Evolutionary conservation across 2,113 vertebrate genomes (phyloP), one percentile per base, ranked within the genome.

Genomic region (Scophthalmus maximus): DNA sequence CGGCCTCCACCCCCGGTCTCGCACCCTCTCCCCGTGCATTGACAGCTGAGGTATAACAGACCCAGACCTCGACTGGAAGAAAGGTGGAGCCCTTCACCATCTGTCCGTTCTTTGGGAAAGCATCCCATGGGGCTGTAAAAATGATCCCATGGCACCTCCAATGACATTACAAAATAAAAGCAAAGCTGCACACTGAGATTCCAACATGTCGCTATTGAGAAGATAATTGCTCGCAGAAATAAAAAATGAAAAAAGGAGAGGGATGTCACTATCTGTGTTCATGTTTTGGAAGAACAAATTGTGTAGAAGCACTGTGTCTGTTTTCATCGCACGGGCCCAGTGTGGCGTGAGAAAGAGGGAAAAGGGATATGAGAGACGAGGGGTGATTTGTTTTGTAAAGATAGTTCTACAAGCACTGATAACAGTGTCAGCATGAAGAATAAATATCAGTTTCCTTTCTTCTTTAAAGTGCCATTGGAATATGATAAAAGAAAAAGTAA

Each of bases 201-300:
- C 58, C 36, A 74, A 52, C 61, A 66, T 59, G 42, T 52, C 69
- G 55, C 44, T 69, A 70, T 76, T 67, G 71, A 73, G 52, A 78
- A 67, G 59, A 55, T 73, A 67, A 82, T 65, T 73, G 32, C 10
- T 78, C 73, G 44, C 64, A 29, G 11, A 5, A 14, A 57, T 78
- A 40, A 30, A 2, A 23, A 23, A n/a, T n/a, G n/a, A n/a, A n/a
- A n/a, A n/a, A n/a, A n/a, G n/a, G n/a, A n/a, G n/a, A 25, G 51
- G n/a, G 51, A 42, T 52, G 64, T 78, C 63, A 76, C 29, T 30
- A 23, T 49, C 55, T 83, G 44, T 75, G 59, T 61, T 79, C 8
- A 51, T 74, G 55, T 69, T 77, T 83, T 75, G 50, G 30, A 78
- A 34, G 69, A 80, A 66, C 70, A 75, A 67, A 63, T 74, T 50